phyloP scores from a whole-genome alignment of 2,888 invertebrate genomes.

The Cataglyphis rosenhaueri region DNA sequence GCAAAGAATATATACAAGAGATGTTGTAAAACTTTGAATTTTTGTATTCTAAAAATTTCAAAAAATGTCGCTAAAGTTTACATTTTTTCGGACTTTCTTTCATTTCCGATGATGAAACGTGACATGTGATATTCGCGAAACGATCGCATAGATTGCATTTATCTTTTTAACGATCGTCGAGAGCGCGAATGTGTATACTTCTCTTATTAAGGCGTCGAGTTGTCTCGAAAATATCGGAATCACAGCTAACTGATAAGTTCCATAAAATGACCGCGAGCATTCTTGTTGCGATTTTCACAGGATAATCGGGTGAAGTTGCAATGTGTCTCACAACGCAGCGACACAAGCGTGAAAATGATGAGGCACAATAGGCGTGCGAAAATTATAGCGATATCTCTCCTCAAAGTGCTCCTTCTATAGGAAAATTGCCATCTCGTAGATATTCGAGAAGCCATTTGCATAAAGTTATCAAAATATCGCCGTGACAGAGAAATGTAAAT shows the following conservation, averaged over 20 bases:
- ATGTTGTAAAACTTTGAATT: not conserved
- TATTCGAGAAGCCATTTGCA: not conserved
- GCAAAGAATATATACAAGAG: not conserved
- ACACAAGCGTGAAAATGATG: not conserved
- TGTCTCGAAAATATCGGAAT: slow-evolving; percentile 34
- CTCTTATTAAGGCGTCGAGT: slow-evolving; percentile 47
- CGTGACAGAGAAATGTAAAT: not conserved
- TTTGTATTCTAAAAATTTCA: no score
- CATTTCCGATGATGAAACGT: not conserved
- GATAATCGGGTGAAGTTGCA: slow-evolving; percentile 5
- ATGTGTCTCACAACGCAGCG: not conserved
- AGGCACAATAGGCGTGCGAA: not conserved
- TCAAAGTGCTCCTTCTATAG: not conserved
- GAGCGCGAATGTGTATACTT: slow-evolving; percentile 38
- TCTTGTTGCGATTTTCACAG: slow-evolving; percentile 27
- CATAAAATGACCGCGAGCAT: slow-evolving; percentile 33
- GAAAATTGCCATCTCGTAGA: not conserved
- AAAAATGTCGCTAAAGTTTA: no score
- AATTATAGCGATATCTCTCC: slow-evolving; percentile 5
- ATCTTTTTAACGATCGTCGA: slow-evolving; percentile 46
- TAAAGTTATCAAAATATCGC: not conserved
- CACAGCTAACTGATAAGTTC: slow-evolving; percentile 58
- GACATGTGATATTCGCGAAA: not conserved
- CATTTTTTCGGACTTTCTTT: not conserved
- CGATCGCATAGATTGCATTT: not conserved